A percentile compares a stretch with the other conserved stretches of the same genome.
Evolutionary conservation across 1,140 invertebrate species (phyloP).

Genomic region (Andricus grossulariae): DNA sequence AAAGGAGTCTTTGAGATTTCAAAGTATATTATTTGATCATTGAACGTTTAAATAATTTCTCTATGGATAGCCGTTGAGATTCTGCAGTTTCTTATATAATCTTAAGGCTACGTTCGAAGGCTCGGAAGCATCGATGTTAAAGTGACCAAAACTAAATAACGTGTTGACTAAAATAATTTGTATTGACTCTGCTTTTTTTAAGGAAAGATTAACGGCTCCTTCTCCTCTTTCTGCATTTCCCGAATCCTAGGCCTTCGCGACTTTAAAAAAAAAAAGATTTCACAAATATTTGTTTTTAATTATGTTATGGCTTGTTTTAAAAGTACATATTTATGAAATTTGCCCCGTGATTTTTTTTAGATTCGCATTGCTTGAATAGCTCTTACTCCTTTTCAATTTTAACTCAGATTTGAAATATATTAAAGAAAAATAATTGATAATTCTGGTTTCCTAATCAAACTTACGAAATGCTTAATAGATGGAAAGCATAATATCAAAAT

Average conservation of each 20-base stretch:
- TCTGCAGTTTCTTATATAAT: not conserved
- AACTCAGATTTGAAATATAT: not conserved
- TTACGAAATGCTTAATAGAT: not conserved
- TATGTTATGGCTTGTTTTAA: not conserved
- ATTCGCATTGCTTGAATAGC: no score
- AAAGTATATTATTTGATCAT: not conserved
- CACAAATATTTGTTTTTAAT: not conserved
- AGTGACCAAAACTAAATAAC: conserved; percentile 15
- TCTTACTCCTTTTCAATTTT: no score
- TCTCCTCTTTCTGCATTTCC: not conserved
- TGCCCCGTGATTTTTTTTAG: not conserved
- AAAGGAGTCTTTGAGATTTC: not conserved
- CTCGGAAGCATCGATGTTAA: conserved; percentile 22
- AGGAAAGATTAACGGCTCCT: conserved; percentile 9
- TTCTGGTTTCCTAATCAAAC: not conserved
- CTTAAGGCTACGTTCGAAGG: conserved; percentile 20
- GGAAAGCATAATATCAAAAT: not conserved
- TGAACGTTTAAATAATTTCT: not conserved
- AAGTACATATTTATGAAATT: conserved; percentile 21
- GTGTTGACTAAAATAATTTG: not conserved
- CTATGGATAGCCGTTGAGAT: not conserved
- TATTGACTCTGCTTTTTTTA: conserved; percentile 17
- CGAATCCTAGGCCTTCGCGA: not conserved
- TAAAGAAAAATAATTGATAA: not conserved
- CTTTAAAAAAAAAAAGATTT: not conserved